Evolutionary conservation across 2,797 vertebrate species (phyloP).

Genomic region (Salarias fasciatus): DNA sequence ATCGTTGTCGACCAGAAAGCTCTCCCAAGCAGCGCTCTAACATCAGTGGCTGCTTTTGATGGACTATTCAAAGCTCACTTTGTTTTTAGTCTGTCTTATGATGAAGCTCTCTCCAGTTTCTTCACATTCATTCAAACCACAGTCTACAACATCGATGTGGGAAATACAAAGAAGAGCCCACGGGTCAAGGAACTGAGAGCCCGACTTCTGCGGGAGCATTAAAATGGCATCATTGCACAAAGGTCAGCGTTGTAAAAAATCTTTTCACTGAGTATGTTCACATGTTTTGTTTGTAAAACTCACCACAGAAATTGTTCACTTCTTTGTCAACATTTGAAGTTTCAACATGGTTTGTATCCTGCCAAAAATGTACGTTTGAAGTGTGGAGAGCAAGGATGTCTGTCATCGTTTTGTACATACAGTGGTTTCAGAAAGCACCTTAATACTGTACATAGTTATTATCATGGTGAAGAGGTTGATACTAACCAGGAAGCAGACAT

Average conservation of each 20-base stretch:
- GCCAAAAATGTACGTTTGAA: not conserved
- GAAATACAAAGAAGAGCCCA: no score
- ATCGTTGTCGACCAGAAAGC: constrained; percentile 33
- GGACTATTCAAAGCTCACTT: no score
- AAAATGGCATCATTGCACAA: not conserved
- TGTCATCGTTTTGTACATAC: constrained; percentile 19
- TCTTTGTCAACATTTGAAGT: constrained; percentile 22
- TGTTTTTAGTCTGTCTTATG: no score
- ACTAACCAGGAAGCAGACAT: not conserved
- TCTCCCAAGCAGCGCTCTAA: constrained; percentile 32
- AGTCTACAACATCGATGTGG: constrained; percentile 17
- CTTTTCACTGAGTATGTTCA: constrained; percentile 6
- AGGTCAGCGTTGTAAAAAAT: constrained; percentile 1
- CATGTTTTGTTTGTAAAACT: constrained; percentile 14
- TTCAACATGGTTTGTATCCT: constrained; percentile 24
- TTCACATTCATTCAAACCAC: no score
- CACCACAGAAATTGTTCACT: constrained; percentile 18
- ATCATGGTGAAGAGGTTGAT: not conserved
- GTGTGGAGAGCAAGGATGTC: constrained; percentile 15
- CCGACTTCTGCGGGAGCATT: not conserved
- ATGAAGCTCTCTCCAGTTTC: no score
- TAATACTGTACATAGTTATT: not conserved
- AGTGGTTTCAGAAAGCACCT: constrained; percentile 17
- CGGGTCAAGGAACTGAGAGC: constrained; percentile 21
- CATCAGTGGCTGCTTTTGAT: constrained; percentile 42